Base-by-base conservation (phyloP, 2,888 invertebrate species). In the Tinea trinotella region DNA sequence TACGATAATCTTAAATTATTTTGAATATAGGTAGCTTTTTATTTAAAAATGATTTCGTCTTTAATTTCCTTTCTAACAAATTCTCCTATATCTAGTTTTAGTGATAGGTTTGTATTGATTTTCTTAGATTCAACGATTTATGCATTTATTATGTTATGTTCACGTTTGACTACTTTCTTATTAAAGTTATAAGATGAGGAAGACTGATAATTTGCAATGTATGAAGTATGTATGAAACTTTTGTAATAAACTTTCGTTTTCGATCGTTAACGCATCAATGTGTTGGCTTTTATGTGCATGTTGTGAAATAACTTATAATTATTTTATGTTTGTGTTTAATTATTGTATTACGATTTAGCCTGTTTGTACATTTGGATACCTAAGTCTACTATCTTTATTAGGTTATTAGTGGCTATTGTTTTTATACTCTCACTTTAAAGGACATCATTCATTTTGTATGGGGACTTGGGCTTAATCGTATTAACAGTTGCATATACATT, bases 1-100 rank as follows among this genome's bases (percentile, higher is more conserved):
- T 24, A 55, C 17, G 40, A 40, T 46, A 48, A 17, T 48, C 52
- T 40, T 40, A 40, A 40, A 40, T 40, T 40, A 46, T 46, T 19
- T n/a, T 2, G 19, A 46, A 46, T 46, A 46, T 46, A 46, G 46
- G 46, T 17, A 17, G 46, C 19, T 3, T 4, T 12, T 46, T 19
- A 3, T 46, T 46, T 46, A 46, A 46, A 46, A 46, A 10, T 19
- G 18, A 46, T 19, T 4, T 19, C 19, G 46, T 17, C 10, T 46
- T 46, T 46, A 19, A 46, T 46, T 46, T 46, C 17, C 19, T 46
- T 19, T 46, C 46, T 46, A 46, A 46, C n/a, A 30, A 40, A 13
- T 6, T 40, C 3, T 17, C 44, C 44, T n/a, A 1, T 6, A 19
- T 46, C 19, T 15, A 46, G 1, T 46, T 19, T 6, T 18, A 9